Percentiles rank a stretch among this genome's conserved stretches.
Conservation (phyloP, 2,797 vertebrate species). For the Sandelia bainsii region DNA sequence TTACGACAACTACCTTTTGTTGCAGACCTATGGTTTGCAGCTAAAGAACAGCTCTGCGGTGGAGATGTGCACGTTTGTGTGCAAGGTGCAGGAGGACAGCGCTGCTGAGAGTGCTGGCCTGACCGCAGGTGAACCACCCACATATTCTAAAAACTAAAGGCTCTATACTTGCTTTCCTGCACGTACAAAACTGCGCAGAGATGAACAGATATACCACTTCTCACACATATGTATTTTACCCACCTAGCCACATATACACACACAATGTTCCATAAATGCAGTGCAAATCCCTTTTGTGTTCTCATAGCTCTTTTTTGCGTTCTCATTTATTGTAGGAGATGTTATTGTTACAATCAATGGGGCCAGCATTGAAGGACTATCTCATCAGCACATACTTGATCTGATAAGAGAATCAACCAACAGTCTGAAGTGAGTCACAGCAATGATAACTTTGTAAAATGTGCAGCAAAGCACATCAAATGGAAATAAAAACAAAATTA, state of each 20-base stretch:
- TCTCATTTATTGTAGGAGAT: conserved; percentile 84
- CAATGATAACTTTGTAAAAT: not conserved
- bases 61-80: conserved; percentile 89
- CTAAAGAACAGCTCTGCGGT: conserved; percentile 76
- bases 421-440: conserved; percentile 86
- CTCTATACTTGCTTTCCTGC: not conserved
- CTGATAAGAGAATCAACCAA: conserved; percentile 91
- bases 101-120: conserved; percentile 90
- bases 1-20: conserved; percentile 18
- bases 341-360: conserved; percentile 91
- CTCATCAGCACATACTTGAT: conserved; percentile 88
- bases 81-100: conserved; percentile 89
- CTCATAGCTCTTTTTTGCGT: conserved; percentile 21
- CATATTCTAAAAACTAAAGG: conserved; percentile 8
- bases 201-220: conserved; percentile 7
- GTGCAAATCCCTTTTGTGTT: conserved; percentile 3
- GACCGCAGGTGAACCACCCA: conserved; percentile 84
- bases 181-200: not conserved
- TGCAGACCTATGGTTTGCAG: conserved; percentile 88
- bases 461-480: not conserved
- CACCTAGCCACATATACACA: not conserved
- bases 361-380: conserved; percentile 85
- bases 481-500: not conserved
- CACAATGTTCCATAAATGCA: not conserved
- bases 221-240: not conserved